phyloP scores from a whole-genome alignment of 2,113 vertebrate genomes.

The Formicarius rufipectus region DNA sequence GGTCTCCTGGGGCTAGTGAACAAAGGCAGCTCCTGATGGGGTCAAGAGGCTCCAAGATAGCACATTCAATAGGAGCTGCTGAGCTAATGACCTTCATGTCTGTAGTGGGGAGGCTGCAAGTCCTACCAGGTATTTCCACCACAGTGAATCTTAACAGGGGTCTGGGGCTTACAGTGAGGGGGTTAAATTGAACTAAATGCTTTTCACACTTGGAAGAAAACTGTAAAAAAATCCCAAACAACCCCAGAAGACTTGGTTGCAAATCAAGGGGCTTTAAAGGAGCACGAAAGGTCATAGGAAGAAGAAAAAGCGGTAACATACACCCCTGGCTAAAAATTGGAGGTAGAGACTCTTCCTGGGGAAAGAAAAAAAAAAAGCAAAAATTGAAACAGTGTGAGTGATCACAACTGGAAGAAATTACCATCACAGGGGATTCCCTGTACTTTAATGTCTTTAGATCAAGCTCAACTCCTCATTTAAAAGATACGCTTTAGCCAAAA shows the following conservation, averaged over 20 bases:
- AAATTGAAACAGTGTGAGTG: neutral
- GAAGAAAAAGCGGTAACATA: neutral
- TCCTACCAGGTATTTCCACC: neutral
- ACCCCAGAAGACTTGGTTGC: neutral
- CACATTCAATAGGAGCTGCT: neutral
- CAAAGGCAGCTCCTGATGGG: neutral
- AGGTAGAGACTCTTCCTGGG: neutral
- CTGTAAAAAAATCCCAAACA: neutral
- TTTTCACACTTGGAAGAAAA: neutral
- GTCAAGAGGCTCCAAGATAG: neutral
- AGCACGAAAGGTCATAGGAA: neutral
- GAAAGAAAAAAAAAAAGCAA: neutral
- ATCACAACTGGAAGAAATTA: constrained; percentile 46
- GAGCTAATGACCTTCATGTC: neutral
- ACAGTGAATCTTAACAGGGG: neutral
- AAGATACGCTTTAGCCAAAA: constrained; percentile 28
- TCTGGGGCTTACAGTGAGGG: neutral
- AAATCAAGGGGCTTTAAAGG: neutral
- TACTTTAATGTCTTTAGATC: constrained; percentile 4
- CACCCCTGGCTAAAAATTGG: neutral
- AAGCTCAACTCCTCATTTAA: constrained; percentile 14
- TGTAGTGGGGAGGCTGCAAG: neutral
- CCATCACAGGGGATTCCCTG: constrained; percentile 43
- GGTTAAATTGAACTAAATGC: neutral
- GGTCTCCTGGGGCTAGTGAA: neutral